Base-by-base conservation (phyloP, 2,888 invertebrate genomes). In the Drosophila picticornis region DNA sequence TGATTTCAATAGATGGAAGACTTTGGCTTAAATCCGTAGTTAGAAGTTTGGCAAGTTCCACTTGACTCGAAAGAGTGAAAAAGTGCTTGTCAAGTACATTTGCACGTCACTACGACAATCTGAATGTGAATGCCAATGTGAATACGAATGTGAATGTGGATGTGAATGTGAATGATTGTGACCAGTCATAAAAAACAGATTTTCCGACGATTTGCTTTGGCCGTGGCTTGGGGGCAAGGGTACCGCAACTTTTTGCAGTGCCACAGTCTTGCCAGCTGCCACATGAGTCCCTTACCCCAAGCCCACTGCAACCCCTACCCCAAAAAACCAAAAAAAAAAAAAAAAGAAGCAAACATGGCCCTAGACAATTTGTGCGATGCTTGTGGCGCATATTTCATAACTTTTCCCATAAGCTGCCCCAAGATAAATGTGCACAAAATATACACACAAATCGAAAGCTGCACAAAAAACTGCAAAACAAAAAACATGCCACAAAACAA, bases 391-490 rank as follows among this genome's bases (percentile, higher is more conserved):
- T 91, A 91, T 89, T 90, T 91, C 91, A 92, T 91, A 91, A 91
- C 91, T 91, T 88, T 89, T 80, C 67, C 85, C 85, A 78, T 91
- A 91, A 91, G 91, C 91, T 89, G 84, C 79, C 84, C 79, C 80
- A 91, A 92, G 92, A 92, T 91, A 91, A 91, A 91, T 91, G 92
- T 88, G 83, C 86, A 79, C 81, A 77, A 88, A 91, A 91, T 89
- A 90, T 90, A 91, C 91, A 90, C 91, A 91, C 77, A 80, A 91
- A 91, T 91, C 91, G 91, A 91, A 91, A 91, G 88, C 91, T 88
- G 81, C 84, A 85, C 76, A 81, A 80, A 75, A 73, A 80, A 84
- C 77, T 75, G 72, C 70, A 72, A 80, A 77, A 82, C 68, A 78
- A 75, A 71, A 76, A 71, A 78, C 75, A 68, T 61, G 73, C 63